Evolutionary conservation across 2,797 vertebrate genomes (phyloP).

Genomic region (Pterois miles): DNA sequence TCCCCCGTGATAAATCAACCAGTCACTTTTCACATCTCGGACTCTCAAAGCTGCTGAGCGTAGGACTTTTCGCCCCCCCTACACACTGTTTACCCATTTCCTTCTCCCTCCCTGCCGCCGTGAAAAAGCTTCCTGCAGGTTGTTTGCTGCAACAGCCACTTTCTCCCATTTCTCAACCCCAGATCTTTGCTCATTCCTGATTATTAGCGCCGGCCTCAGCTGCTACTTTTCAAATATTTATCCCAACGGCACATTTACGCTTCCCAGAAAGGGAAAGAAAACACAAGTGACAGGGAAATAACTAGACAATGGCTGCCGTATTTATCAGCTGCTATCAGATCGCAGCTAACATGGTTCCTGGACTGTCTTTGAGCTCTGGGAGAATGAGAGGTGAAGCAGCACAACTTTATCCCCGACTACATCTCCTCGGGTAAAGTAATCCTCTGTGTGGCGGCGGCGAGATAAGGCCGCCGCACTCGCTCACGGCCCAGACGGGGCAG

Average conservation of each 20-base stretch:
- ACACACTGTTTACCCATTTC: constrained; percentile 65
- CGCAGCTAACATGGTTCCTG: constrained; percentile 69
- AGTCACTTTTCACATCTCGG: constrained; percentile 92
- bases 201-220: constrained; percentile 44
- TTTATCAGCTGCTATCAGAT: constrained; percentile 80
- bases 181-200: constrained; percentile 43
- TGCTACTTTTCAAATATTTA: constrained; percentile 51
- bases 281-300: constrained; percentile 53
- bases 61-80: constrained; percentile 80
- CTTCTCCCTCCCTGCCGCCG: constrained; percentile 27
- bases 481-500: constrained; percentile 29
- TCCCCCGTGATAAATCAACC: constrained; percentile 97
- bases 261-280: constrained; percentile 3
- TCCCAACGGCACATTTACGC: constrained; percentile 23
- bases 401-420: constrained; percentile 68
- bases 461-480: constrained; percentile 74
- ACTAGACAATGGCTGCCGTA: constrained; percentile 54
- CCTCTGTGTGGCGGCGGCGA: constrained; percentile 63
- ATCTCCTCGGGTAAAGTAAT: constrained; percentile 79
- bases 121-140: constrained; percentile 72
- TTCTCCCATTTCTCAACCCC: constrained; percentile 47
- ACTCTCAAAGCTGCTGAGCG: constrained; percentile 95
- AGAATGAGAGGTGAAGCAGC: constrained; percentile 77
- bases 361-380: constrained; percentile 45
- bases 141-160: constrained; percentile 49